Evolutionary conservation across 1,140 invertebrate species (phyloP).

Genomic region (Cydia amplana): DNA sequence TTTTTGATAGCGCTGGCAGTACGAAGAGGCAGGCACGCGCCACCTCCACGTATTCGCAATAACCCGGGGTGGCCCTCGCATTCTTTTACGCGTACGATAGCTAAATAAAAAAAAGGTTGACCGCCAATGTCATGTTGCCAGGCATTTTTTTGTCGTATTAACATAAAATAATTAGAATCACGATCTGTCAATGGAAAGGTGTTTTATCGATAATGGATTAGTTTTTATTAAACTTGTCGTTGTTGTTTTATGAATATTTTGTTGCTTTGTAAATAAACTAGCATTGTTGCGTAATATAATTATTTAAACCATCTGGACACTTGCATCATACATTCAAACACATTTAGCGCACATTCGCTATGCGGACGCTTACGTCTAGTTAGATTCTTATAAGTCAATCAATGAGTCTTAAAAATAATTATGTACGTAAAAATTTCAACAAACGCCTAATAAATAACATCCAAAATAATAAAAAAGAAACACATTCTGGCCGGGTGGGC

Average conservation of each 20-base stretch:
- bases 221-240: not conserved
- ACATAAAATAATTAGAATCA: conserved; percentile 31
- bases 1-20: not conserved
- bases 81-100: conserved; percentile 47
- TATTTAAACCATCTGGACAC: not conserved
- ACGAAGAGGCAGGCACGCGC: conserved; percentile 44
- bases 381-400: not conserved
- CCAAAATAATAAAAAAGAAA: not conserved
- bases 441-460: not conserved
- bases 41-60: conserved; percentile 51
- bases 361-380: not conserved
- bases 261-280: not conserved
- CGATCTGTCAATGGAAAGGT: conserved; percentile 16
- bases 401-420: not conserved
- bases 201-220: conserved; percentile 26
- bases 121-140: conserved; percentile 32
- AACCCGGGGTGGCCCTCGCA: conserved; percentile 51
- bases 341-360: not conserved
- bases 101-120: conserved; percentile 43
- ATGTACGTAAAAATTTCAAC: not conserved
- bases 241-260: conserved; percentile 1
- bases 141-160: conserved; percentile 31
- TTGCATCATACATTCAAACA: not conserved
- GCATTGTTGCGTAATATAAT: not conserved
- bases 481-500: not conserved